Evolutionary conservation across 1,140 invertebrate genomes (phyloP), one percentile per base, ranked within the genome.

Genomic region (Laupala kohalensis): DNA sequence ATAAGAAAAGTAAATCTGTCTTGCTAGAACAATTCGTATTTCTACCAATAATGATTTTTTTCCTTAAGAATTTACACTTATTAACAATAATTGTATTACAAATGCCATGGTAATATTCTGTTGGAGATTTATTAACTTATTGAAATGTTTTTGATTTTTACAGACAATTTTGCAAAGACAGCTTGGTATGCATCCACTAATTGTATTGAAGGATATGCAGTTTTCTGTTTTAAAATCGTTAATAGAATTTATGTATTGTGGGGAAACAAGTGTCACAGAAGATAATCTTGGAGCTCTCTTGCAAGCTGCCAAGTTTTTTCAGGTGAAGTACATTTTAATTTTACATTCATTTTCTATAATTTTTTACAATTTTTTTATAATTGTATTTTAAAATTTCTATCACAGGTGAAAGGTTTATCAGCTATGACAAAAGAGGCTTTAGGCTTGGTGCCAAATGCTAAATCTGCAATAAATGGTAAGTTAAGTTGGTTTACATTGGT

Each of bases 241-340:
- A 75, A 81, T 86, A 69, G 84, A 86, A 76, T 86, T 85, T 74
- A 86, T 86, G 83, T 86, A 86, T 72, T 85, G 83, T 72, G 85
- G 84, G 24, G 84, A 85, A 78, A 84, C 84, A 29, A 84, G 80
- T 73, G 82, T 86, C 69, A 81, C 83, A 72, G 81, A 83, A 76
- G 79, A 83, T 67, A 80, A 84, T 76, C 77, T 86, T 64, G 79
- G 81, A 74, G 80, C 83, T 53, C 75, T 86, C 28, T 76, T 84
- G 53, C 79, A 81, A 78, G 84, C 84, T 24, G 83, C 84, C 64
- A 81, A 80, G 77, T 81, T 83, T 75, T 85, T 85, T 77, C 83
- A 85, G 78, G 83, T 85, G 76, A 75, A 73, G 6, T 30, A 25
- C 25, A 68, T 53, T 9, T 53, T 53, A 53, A 53, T 53, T 53